Evolutionary conservation across 2,797 vertebrate genomes (phyloP), one percentile per base, ranked within the genome.

Genomic region (Hylomyscus alleni): DNA sequence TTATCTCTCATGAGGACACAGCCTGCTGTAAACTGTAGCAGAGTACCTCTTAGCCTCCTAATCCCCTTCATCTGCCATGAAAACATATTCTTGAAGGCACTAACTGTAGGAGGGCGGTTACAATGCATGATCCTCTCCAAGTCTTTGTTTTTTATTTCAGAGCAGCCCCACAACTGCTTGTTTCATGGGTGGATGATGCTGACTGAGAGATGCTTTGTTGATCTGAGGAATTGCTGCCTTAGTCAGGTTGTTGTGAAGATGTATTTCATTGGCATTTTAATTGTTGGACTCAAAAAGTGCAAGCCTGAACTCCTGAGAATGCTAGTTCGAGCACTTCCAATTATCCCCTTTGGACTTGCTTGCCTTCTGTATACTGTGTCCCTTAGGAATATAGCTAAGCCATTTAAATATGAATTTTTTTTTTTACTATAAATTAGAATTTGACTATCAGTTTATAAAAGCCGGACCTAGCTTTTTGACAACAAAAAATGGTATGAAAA

Each of bases 221-320:
- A 95, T 84, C 34, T 52, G 40, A 95, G n/a, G 34, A 34, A 73
- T 89, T 83, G 67, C n/a, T 80, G 76, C 10, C 19, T 65, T 83
- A 62, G 50, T 84, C 56, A 92, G 44, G 2, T 87, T 77, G 44
- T 89, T 26, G 95, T 60, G 69, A 73, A 96, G 50, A 60, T 44
- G 31, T 88, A 47, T 95, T 87, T 95, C 52, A 75, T 97, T 86
- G 83, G 31, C 94, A 90, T 91, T 96, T 90, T 96, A 83, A 89
- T 92, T 85, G 60, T 83, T 72, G 67, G 65, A 89, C 47, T 4
- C 86, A 77, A 93, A 67, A n/a, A 75, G 29, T 14, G 2, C 75
- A 56, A 65, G 26, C 62, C 34, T 73, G 34, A 95, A 60, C 29
- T 85, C 24, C 56, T 85, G 85, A 95, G 77, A 86, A 78, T 81